phyloP scores from a whole-genome alignment of 1,140 invertebrate species.

The Druon quercuslanigerum region DNA sequence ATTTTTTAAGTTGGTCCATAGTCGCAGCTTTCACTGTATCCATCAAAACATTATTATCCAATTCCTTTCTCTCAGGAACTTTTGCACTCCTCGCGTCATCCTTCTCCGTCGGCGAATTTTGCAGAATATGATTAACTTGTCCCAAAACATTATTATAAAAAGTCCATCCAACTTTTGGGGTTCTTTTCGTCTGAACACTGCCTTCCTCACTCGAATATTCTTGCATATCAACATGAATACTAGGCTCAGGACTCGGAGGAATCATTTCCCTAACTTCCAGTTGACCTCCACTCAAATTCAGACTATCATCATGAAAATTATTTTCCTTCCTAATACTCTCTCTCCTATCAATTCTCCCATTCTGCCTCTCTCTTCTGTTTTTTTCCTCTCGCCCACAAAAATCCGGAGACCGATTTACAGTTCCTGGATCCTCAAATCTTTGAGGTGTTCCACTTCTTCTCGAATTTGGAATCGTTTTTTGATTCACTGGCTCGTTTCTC shows the following conservation, averaged over 20 bases:
- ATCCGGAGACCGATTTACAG: neutral
- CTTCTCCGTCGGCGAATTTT: conserved; percentile 61
- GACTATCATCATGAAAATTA: conserved; percentile 68
- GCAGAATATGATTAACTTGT: conserved; percentile 76
- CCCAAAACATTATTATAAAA: conserved; percentile 82
- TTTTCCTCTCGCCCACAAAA: neutral
- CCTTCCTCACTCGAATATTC: conserved; percentile 77
- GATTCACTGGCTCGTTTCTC: neutral
- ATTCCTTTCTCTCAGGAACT: conserved; percentile 32
- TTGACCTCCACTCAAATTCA: conserved; percentile 77
- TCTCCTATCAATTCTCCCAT: conserved; percentile 10
- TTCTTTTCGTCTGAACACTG: conserved; percentile 70
- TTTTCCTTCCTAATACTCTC: conserved; percentile 36
- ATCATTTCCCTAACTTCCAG: conserved; percentile 75
- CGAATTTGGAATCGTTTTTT: neutral
- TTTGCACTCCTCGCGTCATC: conserved; percentile 45
- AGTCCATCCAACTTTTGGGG: conserved; percentile 80
- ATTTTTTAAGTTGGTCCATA: conserved; percentile 73
- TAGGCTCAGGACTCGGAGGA: conserved; percentile 78
- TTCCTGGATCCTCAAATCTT: neutral
- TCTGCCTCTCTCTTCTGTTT: conserved; percentile 17
- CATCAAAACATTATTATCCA: conserved; percentile 59
- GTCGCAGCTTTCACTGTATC: conserved; percentile 74
- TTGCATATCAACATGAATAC: conserved; percentile 78
- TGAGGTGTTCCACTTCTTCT: neutral